These are phyloP conservation scores for Siderastrea siderea DNA, from an alignment of 92 coral and sea anemone genomes.

Conservation along the genomic window DNA sequence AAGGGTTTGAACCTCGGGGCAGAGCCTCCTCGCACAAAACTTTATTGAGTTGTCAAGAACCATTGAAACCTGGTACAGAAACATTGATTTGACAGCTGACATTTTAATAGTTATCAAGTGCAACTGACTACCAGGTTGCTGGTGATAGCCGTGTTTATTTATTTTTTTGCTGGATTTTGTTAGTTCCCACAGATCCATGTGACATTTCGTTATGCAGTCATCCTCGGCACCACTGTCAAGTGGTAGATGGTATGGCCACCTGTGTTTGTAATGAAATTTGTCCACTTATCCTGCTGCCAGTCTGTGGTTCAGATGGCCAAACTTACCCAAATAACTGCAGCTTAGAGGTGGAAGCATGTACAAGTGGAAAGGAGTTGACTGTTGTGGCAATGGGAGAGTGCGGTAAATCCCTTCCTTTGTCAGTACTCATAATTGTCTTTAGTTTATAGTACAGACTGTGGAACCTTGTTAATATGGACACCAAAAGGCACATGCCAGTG, in stretches of 20 bases:
- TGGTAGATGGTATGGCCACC: constrained; percentile 58
- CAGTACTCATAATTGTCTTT: no score
- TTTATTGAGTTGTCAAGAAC: not conserved
- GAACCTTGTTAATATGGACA: no score
- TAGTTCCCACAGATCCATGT: constrained; percentile 47
- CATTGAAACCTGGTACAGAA: no score
- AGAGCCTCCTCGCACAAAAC: no score
- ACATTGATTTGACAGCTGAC: no score
- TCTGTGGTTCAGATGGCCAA: constrained; percentile 87
- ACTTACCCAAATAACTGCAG: constrained; percentile 72
- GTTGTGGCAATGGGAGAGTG: constrained; percentile 65
- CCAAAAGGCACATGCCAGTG: no score
- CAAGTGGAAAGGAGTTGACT: constrained; percentile 43
- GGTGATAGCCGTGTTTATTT: not conserved
- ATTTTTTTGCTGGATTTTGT: not conserved
- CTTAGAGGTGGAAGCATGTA: constrained; percentile 66
- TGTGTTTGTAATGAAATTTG: constrained; percentile 73
- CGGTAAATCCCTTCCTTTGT: constrained; percentile 29
- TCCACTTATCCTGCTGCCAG: constrained; percentile 49
- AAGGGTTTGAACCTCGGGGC: no score
- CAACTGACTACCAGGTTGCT: no score
- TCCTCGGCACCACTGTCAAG: constrained; percentile 57
- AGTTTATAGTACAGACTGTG: no score
- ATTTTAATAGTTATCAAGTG: no score
- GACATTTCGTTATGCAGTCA: constrained; percentile 61